Conservation (phyloP, 1,140 invertebrate genomes). For the Neotoxoptera formosana region DNA sequence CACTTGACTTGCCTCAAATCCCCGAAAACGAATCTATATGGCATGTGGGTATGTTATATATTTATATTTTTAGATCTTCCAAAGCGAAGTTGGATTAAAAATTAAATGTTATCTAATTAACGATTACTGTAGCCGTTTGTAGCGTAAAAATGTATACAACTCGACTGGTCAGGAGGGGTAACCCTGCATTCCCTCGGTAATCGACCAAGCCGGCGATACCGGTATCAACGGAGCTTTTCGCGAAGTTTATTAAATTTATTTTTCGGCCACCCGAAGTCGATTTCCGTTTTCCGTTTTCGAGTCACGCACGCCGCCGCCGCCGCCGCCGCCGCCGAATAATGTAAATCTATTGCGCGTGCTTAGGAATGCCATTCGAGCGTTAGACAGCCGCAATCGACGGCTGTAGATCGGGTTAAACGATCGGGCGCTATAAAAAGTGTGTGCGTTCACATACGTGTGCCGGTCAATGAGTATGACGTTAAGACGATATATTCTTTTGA, state of each 20-base stretch:
- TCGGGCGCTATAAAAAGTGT: not conserved
- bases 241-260: not conserved
- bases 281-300: not conserved
- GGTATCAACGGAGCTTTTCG: not conserved
- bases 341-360: conserved; percentile 29
- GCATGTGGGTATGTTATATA: not conserved
- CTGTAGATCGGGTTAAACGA: not conserved
- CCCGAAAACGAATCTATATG: not conserved
- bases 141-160: not conserved
- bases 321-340: not conserved
- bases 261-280: not conserved
- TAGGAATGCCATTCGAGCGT: conserved; percentile 36
- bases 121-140: not conserved
- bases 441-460: too few relatives aligned
- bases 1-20: not conserved
- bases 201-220: not conserved
- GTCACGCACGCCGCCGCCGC: not conserved
- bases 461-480: not conserved
- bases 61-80: not conserved
- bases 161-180: not conserved
- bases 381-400: not conserved
- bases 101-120: not conserved
- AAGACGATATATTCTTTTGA: not conserved
- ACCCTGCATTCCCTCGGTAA: not conserved
- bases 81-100: not conserved